Base-by-base conservation (phyloP, 2,113 vertebrate genomes). In the Macheiramphus alcinus region DNA sequence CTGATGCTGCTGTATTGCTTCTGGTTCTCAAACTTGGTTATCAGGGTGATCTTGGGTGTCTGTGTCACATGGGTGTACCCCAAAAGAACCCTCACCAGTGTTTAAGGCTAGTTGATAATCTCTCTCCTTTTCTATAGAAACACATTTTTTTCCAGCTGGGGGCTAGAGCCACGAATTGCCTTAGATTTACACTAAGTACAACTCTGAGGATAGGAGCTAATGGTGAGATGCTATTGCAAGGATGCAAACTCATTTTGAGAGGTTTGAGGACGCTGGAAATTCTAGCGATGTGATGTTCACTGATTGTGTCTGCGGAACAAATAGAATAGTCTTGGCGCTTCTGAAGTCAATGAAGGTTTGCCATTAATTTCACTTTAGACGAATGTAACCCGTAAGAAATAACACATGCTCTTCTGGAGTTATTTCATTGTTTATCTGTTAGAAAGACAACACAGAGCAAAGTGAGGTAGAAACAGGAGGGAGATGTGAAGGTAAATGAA, bases 21-120 rank as follows among this genome's bases (percentile, higher is more conserved):
- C 31, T 73, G 15, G 3, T 42, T 80, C 62, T 7, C 10, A 53
- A 27, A 22, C 9, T 29, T 22, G 9, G 29, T 40, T 47, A 31
- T 29, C 4, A 6, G 8, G 56, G 29, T 11, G 27, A 2, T 43
- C 31, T 26, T 0, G 0, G 0, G 16, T 29, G n/a, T 80, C 27
- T 76, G 23, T 40, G 42, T 38, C 42, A n/a, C 2, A 2, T 1
- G 19, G 21, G 4, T 10, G 31, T 16, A 48, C 3, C 11, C 22
- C 34, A 27, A 29, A 78, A 65, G 16, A 50, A 34, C 16, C 4
- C 0, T 0, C 13, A 13, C 14, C 17, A 25, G 7, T 66, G 10
- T 32, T 90, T 62, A 55, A 78, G 20, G 19, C 1, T 13, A n/a
- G 2, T 15, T 62, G 40, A 45, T 61, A 13, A n/a, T 20, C 0